These are phyloP conservation scores for Tolmerus cingulatus DNA, from an alignment of 2,888 invertebrate genomes.

Conservation along the genomic window DNA sequence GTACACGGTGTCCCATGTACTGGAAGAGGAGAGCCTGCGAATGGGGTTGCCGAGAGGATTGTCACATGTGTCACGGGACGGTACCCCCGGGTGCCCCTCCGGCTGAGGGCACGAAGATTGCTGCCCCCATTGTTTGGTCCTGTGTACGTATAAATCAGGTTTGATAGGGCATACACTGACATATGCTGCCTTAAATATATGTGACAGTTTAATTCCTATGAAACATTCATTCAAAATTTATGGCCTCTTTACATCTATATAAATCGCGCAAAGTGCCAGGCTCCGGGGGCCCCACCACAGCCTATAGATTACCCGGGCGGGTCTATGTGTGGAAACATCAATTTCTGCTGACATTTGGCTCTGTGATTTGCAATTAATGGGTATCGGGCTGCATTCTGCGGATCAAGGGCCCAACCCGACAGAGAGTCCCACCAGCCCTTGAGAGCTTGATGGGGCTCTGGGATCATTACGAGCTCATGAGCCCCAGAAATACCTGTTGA, in stretches of 20 bases:
- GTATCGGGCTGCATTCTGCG: neutral
- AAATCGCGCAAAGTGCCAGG: slow-evolving; percentile 22
- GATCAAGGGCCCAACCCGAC: neutral
- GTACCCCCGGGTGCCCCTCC: neutral
- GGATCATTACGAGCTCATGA: neutral
- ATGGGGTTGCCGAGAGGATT: slow-evolving; percentile 17
- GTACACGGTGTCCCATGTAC: neutral
- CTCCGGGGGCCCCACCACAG: neutral
- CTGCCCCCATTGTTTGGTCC: slow-evolving; percentile 17
- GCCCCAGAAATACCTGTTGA: slow-evolving; percentile 4
- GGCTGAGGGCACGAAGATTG: neutral
- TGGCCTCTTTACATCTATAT: slow-evolving; percentile 33
- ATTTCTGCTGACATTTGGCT: slow-evolving; percentile 33
- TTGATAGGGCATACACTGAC: slow-evolving; percentile 54
- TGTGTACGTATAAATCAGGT: slow-evolving; percentile 51
- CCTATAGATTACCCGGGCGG: neutral
- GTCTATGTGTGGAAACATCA: slow-evolving; percentile 36
- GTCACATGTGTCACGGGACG: slow-evolving; percentile 32
- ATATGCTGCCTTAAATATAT: slow-evolving; percentile 54
- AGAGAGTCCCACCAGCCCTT: neutral
- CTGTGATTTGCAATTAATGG: slow-evolving; percentile 40
- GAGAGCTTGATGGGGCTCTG: neutral
- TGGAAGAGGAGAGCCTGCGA: neutral
- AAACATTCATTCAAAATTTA: slow-evolving; percentile 39
- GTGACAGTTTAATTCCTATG: slow-evolving; percentile 53